phyloP scores from a whole-genome alignment of 2,797 vertebrate genomes.

The Tenualosa ilisha region DNA sequence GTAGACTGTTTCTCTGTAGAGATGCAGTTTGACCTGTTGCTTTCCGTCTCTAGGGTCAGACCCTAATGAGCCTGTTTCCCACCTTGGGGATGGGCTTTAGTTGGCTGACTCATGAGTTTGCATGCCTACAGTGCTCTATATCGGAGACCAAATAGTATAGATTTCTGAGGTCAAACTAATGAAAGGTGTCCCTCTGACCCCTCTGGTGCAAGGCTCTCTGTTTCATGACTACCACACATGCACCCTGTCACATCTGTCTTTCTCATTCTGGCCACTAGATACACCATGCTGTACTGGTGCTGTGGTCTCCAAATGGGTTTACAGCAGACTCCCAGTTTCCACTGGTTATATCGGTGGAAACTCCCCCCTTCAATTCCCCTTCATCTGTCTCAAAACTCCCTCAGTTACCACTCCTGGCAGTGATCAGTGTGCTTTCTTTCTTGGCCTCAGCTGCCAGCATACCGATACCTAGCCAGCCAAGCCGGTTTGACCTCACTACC shows the following conservation, averaged over 20 bases:
- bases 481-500: background rate
- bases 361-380: background rate
- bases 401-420: background rate
- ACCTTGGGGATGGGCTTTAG: background rate
- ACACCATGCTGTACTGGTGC: background rate
- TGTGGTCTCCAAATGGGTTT: background rate
- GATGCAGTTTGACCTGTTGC: background rate
- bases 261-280: background rate
- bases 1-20: background rate
- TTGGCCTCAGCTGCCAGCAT: background rate
- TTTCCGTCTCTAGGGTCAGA: background rate
- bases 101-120: background rate
- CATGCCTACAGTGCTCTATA: background rate
- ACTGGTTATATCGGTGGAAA: conserved; percentile 6
- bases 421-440: background rate
- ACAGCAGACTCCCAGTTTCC: conserved; percentile 17
- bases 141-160: background rate
- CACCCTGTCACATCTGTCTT: background rate
- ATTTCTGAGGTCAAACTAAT: background rate
- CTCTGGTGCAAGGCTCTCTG: background rate
- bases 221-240: background rate
- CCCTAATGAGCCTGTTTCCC: background rate
- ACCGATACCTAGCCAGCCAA: background rate
- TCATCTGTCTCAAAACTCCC: conserved; percentile 26
- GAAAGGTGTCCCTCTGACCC: background rate